Evolutionary conservation across 23 tunicate genomes (phyloP).

Genomic region (Styela clava): DNA sequence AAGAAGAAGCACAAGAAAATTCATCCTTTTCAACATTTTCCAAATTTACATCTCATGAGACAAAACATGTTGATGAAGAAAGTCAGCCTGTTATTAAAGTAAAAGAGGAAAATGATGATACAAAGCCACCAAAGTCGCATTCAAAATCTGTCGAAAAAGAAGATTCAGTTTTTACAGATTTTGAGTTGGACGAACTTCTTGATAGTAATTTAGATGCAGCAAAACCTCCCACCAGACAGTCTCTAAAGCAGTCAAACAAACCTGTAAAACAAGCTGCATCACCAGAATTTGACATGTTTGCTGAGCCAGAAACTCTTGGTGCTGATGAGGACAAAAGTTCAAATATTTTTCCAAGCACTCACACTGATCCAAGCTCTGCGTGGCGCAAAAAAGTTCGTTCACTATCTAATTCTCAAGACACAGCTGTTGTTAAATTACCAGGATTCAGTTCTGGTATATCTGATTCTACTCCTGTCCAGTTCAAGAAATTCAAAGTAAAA

Average conservation of each 20-base stretch:
- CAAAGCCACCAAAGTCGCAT: background rate
- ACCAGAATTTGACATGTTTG: constrained; percentile 5
- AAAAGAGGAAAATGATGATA: background rate
- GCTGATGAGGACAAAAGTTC: background rate
- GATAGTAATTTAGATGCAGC: background rate
- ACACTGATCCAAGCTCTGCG: background rate
- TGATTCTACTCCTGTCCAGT: background rate
- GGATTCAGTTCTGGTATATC: background rate
- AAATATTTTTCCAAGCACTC: background rate
- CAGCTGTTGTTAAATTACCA: background rate
- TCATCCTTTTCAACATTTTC: background rate
- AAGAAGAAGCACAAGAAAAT: constrained; percentile 9
- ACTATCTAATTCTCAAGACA: constrained; percentile 2
- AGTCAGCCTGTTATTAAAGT: background rate
- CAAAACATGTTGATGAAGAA: background rate
- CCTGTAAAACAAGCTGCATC: background rate
- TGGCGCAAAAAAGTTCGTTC: constrained; percentile 9
- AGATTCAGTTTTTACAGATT: background rate
- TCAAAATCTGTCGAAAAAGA: background rate
- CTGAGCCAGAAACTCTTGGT: background rate
- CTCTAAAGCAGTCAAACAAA: background rate
- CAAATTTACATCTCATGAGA: background rate
- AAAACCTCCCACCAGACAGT: background rate
- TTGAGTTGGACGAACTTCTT: constrained; percentile 1
- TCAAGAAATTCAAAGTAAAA: background rate